phyloP scores from a whole-genome alignment of 2,797 vertebrate species.

The Gouania willdenowi region DNA sequence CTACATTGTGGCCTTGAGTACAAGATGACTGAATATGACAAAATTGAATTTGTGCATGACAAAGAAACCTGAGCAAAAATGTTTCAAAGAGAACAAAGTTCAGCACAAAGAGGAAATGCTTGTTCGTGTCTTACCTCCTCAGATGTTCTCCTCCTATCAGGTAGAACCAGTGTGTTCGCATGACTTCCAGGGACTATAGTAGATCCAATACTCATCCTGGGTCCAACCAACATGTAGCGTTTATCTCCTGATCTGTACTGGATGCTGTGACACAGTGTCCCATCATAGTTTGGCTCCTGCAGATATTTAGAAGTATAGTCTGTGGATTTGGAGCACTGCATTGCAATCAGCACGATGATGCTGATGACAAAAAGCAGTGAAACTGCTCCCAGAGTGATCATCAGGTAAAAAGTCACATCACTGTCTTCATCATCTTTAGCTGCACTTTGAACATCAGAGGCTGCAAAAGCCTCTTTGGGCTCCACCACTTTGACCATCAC shows the following conservation, averaged over 20 bases:
- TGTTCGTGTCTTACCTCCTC: background rate
- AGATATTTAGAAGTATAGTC: conserved; percentile 18
- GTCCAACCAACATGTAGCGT: conserved; percentile 58
- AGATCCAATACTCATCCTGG: conserved; percentile 57
- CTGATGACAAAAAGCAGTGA: conserved; percentile 32
- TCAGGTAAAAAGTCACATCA: no score
- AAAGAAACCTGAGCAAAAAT: no score
- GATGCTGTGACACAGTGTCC: conserved; percentile 55
- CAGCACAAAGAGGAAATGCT: no score
- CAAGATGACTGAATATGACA: no score
- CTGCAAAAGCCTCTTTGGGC: no score
- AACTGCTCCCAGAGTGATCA: conserved; percentile 11
- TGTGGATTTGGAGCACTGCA: conserved; percentile 26
- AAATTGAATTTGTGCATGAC: no score
- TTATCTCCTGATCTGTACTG: conserved; percentile 59
- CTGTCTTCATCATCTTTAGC: no score
- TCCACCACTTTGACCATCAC: no score
- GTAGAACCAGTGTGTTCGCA: background rate
- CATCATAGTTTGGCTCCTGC: conserved; percentile 41
- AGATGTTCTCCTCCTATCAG: background rate
- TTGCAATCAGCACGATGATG: conserved; percentile 32
- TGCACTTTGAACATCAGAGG: no score
- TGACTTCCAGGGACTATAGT: conserved; percentile 41
- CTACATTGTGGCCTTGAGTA: no score
- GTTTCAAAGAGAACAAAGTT: no score